Conservation (phyloP, 2,888 invertebrate genomes). For the Esperia sulphurella region DNA sequence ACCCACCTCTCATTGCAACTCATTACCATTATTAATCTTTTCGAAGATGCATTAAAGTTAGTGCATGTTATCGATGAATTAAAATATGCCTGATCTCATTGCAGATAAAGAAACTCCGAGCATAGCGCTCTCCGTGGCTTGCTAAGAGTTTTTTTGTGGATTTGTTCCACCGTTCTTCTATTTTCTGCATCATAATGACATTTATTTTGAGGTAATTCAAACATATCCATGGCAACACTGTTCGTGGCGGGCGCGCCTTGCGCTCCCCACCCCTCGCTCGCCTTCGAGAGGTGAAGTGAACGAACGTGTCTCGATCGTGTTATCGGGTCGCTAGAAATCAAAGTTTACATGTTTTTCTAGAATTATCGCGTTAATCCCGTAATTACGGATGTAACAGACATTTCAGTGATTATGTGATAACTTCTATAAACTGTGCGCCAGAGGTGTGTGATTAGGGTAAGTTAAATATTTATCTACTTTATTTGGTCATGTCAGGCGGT, state of each 20-base stretch:
- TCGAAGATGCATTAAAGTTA: no score
- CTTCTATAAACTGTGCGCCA: slow-evolving; percentile 48
- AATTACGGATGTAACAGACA: slow-evolving; percentile 41
- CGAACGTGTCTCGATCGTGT: slow-evolving; percentile 29
- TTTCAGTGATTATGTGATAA: slow-evolving; percentile 72
- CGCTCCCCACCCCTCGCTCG: slow-evolving; percentile 45
- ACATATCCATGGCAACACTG: slow-evolving; percentile 45
- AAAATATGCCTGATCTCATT: no score
- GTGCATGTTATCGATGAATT: no score
- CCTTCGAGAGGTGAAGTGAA: slow-evolving; percentile 25
- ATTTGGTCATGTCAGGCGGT: slow-evolving; percentile 40
- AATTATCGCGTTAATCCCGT: slow-evolving; percentile 42
- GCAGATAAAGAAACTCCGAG: no score
- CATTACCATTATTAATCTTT: no score
- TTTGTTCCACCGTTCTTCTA: no score
- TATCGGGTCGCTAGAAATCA: slow-evolving; percentile 54
- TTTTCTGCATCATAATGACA: no score
- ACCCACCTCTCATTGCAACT: no score
- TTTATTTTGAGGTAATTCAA: neutral
- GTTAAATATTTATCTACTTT: slow-evolving; percentile 43
- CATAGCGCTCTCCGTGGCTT: no score
- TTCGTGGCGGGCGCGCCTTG: slow-evolving; percentile 57
- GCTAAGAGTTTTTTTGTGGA: no score
- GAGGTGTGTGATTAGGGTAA: slow-evolving; percentile 72
- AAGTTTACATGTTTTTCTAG: slow-evolving; percentile 64